A percentile compares a stretch with the other conserved stretches of the same genome.
Conservation (phyloP, 2,113 vertebrate genomes). For the Arvicanthis niloticus region DNA sequence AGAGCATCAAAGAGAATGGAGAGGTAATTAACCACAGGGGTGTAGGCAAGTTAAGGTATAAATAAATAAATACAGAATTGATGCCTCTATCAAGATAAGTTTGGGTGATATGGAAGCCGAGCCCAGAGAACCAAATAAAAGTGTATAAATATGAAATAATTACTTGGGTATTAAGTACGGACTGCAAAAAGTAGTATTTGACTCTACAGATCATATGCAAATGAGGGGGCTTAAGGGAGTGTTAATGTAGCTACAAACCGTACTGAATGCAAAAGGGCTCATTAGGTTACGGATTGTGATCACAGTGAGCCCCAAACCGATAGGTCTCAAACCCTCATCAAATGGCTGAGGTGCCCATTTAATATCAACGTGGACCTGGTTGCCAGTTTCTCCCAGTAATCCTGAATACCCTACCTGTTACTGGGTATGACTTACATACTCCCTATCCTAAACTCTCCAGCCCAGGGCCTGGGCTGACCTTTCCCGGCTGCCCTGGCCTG, state of each 20-base stretch:
- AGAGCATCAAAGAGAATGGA: neutral
- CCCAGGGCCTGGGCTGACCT: neutral
- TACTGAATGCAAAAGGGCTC: neutral
- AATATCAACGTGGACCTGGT: neutral
- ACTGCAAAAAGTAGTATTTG: neutral
- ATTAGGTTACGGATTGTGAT: conserved; percentile 13
- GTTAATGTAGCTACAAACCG: conserved; percentile 3
- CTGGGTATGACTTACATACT: neutral
- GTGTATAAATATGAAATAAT: neutral
- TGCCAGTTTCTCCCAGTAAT: neutral
- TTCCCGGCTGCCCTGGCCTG: neutral
- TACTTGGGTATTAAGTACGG: neutral
- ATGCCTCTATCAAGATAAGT: neutral
- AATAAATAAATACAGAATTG: neutral
- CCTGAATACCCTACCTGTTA: neutral
- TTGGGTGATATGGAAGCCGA: neutral
- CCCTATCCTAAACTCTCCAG: neutral
- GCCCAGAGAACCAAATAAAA: neutral
- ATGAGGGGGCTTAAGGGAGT: neutral
- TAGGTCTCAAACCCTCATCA: neutral
- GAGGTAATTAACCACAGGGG: neutral
- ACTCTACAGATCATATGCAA: neutral
- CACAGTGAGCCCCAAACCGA: neutral
- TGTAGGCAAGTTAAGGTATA: neutral
- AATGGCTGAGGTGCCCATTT: neutral